phyloP scores from a whole-genome alignment of 2,113 vertebrate species.

The Neogobius melanostomus region DNA sequence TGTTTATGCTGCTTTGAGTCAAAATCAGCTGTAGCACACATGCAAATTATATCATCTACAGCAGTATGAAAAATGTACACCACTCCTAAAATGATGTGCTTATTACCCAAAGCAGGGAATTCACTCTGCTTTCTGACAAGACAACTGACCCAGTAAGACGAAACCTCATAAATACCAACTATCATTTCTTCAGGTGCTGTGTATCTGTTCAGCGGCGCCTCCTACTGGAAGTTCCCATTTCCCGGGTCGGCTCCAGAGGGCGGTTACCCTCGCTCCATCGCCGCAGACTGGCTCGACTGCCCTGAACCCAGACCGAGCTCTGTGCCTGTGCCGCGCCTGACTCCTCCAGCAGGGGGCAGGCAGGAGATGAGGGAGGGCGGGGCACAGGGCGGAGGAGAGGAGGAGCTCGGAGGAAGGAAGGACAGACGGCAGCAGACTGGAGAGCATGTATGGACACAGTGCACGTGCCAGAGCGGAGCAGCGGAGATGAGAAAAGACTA shows the following conservation, averaged over 20 bases:
- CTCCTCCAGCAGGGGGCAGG: slow-evolving; percentile 32
- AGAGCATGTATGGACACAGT: slow-evolving; percentile 40
- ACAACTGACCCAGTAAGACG: background rate
- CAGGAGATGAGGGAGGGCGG: slow-evolving; percentile 49
- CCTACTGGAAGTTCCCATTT: slow-evolving; percentile 74
- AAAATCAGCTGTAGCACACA: too few relatives aligned
- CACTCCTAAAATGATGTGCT: too few relatives aligned
- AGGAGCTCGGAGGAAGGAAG: slow-evolving; percentile 4
- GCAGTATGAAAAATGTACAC: too few relatives aligned
- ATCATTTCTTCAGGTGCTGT: slow-evolving; percentile 56
- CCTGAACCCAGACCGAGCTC: slow-evolving; percentile 39
- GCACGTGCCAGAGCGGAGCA: slow-evolving; percentile 42
- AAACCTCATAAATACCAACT: background rate
- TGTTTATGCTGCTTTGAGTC: too few relatives aligned
- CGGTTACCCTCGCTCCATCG: slow-evolving; percentile 71
- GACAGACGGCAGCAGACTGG: slow-evolving; percentile 14
- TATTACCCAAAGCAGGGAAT: background rate
- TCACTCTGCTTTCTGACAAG: background rate
- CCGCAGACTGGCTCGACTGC: slow-evolving; percentile 76
- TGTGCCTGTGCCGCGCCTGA: slow-evolving; percentile 45
- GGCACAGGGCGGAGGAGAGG: slow-evolving; percentile 24
- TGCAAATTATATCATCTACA: too few relatives aligned
- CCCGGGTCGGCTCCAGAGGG: slow-evolving; percentile 53
- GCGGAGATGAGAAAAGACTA: too few relatives aligned
- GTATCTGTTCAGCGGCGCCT: slow-evolving; percentile 70